These are phyloP conservation scores for Acronicta alni DNA, from an alignment of 2,888 invertebrate genomes.

Conservation along the genomic window DNA sequence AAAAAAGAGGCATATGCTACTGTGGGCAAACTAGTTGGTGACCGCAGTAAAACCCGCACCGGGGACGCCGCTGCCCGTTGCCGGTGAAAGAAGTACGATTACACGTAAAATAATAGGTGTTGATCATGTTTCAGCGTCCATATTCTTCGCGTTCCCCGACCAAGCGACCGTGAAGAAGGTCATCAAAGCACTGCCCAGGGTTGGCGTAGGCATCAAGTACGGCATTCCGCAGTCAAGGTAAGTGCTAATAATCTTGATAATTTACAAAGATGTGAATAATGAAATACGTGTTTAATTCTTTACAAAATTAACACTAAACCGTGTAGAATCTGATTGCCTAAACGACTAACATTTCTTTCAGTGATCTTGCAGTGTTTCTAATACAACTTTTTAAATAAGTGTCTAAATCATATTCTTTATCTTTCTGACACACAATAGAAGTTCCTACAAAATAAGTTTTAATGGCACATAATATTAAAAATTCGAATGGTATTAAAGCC, in stretches of 20 bases:
- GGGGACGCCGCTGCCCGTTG: slow-evolving; percentile 44
- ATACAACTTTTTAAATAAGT: too few relatives aligned
- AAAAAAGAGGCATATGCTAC: background rate
- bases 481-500: too few relatives aligned
- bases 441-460: too few relatives aligned
- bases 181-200: slow-evolving; percentile 98
- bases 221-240: slow-evolving; percentile 99
- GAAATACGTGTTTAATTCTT: background rate
- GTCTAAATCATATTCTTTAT: too few relatives aligned
- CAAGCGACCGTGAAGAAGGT: slow-evolving; percentile 99
- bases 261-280: background rate
- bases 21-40: slow-evolving; percentile 24
- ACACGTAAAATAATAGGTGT: slow-evolving; percentile 34
- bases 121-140: slow-evolving; percentile 93
- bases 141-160: slow-evolving; percentile 99
- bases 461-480: too few relatives aligned
- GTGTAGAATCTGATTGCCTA: too few relatives aligned
- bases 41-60: slow-evolving; percentile 28
- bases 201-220: slow-evolving; percentile 99
- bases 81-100: slow-evolving; percentile 19
- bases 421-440: background rate
- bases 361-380: too few relatives aligned
- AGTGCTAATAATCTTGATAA: slow-evolving; percentile 61
- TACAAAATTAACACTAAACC: background rate
- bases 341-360: too few relatives aligned